Evolutionary conservation across 2,113 vertebrate genomes (phyloP).

Genomic region (Solenodon paradoxus): DNA sequence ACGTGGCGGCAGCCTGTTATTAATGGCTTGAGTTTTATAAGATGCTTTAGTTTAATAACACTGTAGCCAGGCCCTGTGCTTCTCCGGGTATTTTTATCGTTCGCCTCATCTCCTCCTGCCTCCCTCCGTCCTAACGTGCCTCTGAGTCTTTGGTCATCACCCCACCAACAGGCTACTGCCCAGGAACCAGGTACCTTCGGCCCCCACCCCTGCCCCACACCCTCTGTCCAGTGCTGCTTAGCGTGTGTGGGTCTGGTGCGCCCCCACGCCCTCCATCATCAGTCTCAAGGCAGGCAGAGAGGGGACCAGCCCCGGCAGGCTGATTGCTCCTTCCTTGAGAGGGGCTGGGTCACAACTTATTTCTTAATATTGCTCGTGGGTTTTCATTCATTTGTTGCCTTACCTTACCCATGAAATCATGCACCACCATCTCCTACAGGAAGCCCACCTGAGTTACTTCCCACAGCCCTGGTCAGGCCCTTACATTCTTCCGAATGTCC

Average conservation of each 20-base stretch:
- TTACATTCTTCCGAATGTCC: neutral
- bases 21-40: constrained; percentile 85
- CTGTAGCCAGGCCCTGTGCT: constrained; percentile 70
- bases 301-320: neutral
- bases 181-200: neutral
- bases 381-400: neutral
- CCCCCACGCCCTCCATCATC: too few relatives aligned
- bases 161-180: neutral
- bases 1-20: constrained; percentile 83
- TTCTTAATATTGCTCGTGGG: neutral
- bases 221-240: constrained; percentile 68
- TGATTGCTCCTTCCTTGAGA: neutral
- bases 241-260: too few relatives aligned
- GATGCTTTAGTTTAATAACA: constrained; percentile 84
- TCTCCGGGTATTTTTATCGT: constrained; percentile 76
- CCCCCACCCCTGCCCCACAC: constrained; percentile 65
- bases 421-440: neutral
- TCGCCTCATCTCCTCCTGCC: constrained; percentile 56
- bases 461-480: neutral
- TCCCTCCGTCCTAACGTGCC: neutral
- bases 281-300: neutral
- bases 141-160: neutral
- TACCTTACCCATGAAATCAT: neutral
- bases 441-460: neutral
- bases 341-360: neutral